Percentiles rank a stretch among this genome's conserved stretches.
Conservation (phyloP, 2,797 vertebrate species). For the Naso thynnoides region DNA sequence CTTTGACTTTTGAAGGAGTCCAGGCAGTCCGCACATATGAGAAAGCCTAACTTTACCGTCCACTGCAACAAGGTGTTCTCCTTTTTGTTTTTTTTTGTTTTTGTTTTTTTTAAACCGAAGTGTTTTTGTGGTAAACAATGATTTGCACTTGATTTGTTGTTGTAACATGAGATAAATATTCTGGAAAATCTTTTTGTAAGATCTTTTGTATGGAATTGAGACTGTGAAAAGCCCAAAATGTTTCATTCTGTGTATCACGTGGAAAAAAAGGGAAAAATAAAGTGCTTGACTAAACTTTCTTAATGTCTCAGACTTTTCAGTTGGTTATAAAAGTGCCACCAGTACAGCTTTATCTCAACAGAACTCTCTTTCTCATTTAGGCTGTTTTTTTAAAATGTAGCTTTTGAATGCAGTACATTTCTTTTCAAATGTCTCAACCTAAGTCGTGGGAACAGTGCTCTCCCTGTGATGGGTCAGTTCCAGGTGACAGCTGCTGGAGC, state of each 20-base stretch:
- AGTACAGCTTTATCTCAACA: constrained; percentile 9
- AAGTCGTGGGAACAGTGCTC: constrained; percentile 65
- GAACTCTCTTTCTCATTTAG: not conserved
- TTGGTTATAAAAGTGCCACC: not conserved
- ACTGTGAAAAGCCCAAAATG: constrained; percentile 43
- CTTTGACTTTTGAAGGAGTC: constrained; percentile 90
- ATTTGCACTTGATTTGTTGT: constrained; percentile 59
- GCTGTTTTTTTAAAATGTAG: constrained; percentile 2
- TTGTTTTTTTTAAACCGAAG: constrained; percentile 16
- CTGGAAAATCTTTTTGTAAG: constrained; percentile 74
- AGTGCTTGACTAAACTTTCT: constrained; percentile 46
- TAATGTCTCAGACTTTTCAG: constrained; percentile 4
- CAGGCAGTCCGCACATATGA: constrained; percentile 94
- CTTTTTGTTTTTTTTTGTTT: constrained; percentile 57
- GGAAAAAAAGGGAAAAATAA: constrained; percentile 64
- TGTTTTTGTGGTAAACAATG: constrained; percentile 52
- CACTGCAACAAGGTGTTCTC: constrained; percentile 66
- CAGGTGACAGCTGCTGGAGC: constrained; percentile 82
- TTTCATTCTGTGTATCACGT: constrained; percentile 25
- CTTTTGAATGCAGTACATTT: constrained; percentile 27
- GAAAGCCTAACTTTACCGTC: constrained; percentile 87
- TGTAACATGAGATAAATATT: constrained; percentile 55
- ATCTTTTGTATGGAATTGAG: constrained; percentile 74
- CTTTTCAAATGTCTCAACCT: constrained; percentile 18
- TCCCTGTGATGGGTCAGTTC: constrained; percentile 59